Evolutionary conservation across 30 jellyfish, hydroid and myxozoan species (phyloP).

Genomic region (Hydractinia echinata): DNA sequence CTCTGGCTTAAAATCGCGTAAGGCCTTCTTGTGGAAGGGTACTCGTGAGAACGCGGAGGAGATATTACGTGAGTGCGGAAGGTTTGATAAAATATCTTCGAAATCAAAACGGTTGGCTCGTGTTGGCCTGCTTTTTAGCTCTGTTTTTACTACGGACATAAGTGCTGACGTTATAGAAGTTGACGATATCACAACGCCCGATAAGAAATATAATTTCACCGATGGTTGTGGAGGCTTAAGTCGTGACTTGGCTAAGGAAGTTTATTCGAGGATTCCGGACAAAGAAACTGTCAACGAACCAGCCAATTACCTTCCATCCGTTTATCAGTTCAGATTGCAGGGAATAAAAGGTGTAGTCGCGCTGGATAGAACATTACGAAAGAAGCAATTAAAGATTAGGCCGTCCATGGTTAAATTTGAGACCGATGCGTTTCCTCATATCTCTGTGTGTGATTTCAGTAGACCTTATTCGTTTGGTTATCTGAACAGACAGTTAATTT

Average conservation of each 20-base stretch:
- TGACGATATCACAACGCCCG: conserved; percentile 2
- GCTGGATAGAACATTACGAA: neutral
- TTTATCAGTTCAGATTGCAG: conserved; percentile 25
- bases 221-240: conserved; percentile 38
- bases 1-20: conserved; percentile 1
- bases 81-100: conserved; percentile 25
- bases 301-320: conserved; percentile 22
- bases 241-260: neutral
- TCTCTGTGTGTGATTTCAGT: conserved; percentile 25
- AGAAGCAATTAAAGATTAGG: neutral
- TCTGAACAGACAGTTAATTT: conserved; percentile 27
- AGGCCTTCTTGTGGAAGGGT: conserved; percentile 29
- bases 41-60: neutral
- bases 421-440: conserved; percentile 12
- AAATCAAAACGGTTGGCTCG: conserved; percentile 36
- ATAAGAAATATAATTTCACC: conserved; percentile 19
- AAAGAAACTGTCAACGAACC: conserved; percentile 4
- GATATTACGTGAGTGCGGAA: conserved; percentile 11
- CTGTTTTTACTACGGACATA: conserved; percentile 17
- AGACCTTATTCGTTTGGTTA: conserved; percentile 30
- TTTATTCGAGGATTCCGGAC: conserved; percentile 16
- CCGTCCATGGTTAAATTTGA: conserved; percentile 25
- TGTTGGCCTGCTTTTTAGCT: conserved; percentile 27
- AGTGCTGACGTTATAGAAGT: neutral
- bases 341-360: conserved; percentile 39